Evolutionary conservation across 2,888 invertebrate genomes (phyloP).

Genomic region (Caenorhabditis uteleia): DNA sequence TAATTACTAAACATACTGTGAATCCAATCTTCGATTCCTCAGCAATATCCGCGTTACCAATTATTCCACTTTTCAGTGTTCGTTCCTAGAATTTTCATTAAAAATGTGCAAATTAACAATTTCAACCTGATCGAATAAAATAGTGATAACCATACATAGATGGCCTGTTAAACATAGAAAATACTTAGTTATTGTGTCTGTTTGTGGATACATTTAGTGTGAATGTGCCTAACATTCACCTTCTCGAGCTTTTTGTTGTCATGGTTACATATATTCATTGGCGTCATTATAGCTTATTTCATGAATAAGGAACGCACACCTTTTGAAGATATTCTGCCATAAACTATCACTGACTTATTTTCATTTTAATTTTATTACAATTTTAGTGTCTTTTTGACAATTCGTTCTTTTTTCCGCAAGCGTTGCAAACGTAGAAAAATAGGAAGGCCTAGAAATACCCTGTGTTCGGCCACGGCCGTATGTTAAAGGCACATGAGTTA

Average conservation of each 20-base stretch:
- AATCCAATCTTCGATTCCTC: conserved; percentile 50
- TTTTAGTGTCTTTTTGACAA: too few species aligned
- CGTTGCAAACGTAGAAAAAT: neutral
- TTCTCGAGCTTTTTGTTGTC: neutral
- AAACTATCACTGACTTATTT: neutral
- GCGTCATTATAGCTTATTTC: neutral
- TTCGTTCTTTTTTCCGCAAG: too few species aligned
- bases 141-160: conserved; percentile 77
- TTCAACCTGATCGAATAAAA: conserved; percentile 77
- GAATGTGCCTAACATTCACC: neutral
- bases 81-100: neutral
- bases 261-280: neutral
- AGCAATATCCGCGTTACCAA: conserved; percentile 17
- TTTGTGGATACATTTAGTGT: conserved; percentile 21
- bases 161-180: conserved; percentile 80
- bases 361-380: too few species aligned
- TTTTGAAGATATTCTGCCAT: neutral
- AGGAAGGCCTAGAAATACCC: neutral
- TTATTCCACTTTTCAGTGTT: conserved; percentile 33
- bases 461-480: too few species aligned
- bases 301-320: too few species aligned
- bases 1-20: conserved; percentile 69
- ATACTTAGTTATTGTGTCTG: conserved; percentile 75
- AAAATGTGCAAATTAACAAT: conserved; percentile 10
- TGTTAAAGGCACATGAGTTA: conserved; percentile 29